Base-by-base conservation (phyloP, 2,888 invertebrate species). In the Metacarcinus magister region DNA sequence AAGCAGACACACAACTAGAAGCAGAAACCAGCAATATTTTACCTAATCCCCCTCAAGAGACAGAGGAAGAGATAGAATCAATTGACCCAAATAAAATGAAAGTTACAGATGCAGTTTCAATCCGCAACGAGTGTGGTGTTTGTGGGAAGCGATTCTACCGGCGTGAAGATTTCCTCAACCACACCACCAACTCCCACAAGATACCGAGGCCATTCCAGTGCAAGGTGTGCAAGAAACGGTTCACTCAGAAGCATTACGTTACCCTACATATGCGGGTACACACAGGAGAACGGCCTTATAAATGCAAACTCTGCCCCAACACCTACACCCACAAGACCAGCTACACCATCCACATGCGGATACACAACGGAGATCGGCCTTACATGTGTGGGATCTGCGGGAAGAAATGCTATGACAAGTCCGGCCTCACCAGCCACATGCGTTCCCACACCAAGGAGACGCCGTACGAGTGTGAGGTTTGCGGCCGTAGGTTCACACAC, bases 381-480 rank as follows among this genome's bases (percentile, higher is more conserved):
- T 97, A 97, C 48, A 90, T 94, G 23, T 97, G 97, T 89, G 95
- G 93, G 3, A 92, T 96, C 16, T 97, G 97, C 92, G 97, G 96
- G 8, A 97, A 96, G 93, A 97, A 96, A 46, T 97, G 96, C 44
- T 96, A 96, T 91, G 96, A 96, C 43, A 97, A 97, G 67, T 96
- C 96, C 67, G 96, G 96, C 28, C 94, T 97, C 1, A 96, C 96
- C 8, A 97, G 96, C 90, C 97, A 97, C 95, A 97, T 97, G 97
- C 87, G 97, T 82, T 97, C 96, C 23, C 97, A 97, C 75, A 97
- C 97, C 28, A 97, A 97, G 89, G 97, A 97, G 87, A 96, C 96
- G 0, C 97, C 97, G 3, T 97, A 97, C 67, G 95, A 97, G 93
- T 97, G 97, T 95, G 97, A 97, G 44, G 96, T 96, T 4, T 97